A percentile compares a stretch with the other conserved stretches of the same genome.
Evolutionary conservation across 2,888 invertebrate species (phyloP).

Genomic region (Eristalis arbustorum): DNA sequence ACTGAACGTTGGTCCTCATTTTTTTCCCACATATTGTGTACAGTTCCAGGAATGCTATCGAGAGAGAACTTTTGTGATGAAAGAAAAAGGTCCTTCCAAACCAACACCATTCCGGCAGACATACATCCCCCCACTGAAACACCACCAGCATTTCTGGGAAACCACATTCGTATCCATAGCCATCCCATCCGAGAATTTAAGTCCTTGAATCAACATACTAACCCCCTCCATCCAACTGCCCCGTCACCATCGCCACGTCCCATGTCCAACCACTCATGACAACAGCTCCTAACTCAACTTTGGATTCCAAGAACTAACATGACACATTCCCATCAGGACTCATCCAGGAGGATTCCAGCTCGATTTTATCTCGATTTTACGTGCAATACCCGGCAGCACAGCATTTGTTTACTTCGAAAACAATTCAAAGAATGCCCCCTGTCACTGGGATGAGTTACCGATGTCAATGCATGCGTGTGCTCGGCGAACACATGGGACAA

Average conservation of each 20-base stretch:
- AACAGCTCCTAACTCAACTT: neutral
- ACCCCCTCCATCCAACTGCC: neutral
- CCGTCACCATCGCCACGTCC: neutral
- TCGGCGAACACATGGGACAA: conserved; percentile 38
- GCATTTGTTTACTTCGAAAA: conserved; percentile 1
- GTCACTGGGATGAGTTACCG: neutral
- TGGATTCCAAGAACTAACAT: conserved; percentile 14
- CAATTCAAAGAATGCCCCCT: conserved; percentile 28
- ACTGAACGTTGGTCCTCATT: no score
- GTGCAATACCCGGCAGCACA: neutral
- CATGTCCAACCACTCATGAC: conserved; percentile 7
- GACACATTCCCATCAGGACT: conserved; percentile 41
- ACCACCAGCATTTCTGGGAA: no score
- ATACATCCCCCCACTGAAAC: no score
- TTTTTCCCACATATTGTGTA: no score
- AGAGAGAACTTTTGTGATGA: no score
- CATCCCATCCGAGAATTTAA: neutral
- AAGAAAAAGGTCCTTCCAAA: no score
- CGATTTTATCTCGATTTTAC: conserved; percentile 31
- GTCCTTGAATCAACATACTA: neutral
- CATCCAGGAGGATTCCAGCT: conserved; percentile 25
- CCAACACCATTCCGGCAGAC: no score
- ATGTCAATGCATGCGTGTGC: neutral
- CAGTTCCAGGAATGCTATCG: no score
- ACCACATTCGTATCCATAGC: no score